phyloP scores from a whole-genome alignment of 2,888 invertebrate species.

The Nasonia oneida region DNA sequence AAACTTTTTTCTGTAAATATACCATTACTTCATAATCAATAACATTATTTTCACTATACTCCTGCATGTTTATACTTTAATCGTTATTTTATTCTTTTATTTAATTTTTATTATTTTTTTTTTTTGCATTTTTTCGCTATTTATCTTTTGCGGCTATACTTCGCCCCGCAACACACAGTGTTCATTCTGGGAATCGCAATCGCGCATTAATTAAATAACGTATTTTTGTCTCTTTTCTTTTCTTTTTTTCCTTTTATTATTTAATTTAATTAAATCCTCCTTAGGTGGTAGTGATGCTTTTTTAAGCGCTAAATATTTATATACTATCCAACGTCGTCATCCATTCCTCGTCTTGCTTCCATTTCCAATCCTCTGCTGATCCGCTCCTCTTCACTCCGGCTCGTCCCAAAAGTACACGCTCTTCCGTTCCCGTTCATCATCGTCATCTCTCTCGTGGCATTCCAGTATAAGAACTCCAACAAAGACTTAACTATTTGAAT shows the following conservation, averaged over 20 bases:
- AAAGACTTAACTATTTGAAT: conserved; percentile 72
- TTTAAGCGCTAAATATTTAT: conserved; percentile 67
- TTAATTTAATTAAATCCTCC: conserved; percentile 69
- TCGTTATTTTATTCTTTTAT: conserved; percentile 55
- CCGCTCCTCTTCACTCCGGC: conserved; percentile 32
- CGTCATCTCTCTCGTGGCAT: conserved; percentile 34
- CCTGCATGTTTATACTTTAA: conserved; percentile 59
- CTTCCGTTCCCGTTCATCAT: conserved; percentile 38
- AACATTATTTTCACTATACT: conserved; percentile 58
- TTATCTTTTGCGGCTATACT: conserved; percentile 49
- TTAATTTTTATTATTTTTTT: conserved; percentile 62
- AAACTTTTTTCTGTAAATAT: conserved; percentile 55
- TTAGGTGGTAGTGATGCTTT: conserved; percentile 72
- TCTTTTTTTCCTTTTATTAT: conserved; percentile 60
- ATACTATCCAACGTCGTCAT: conserved; percentile 66
- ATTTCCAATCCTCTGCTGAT: conserved; percentile 11
- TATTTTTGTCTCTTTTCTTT: conserved; percentile 60
- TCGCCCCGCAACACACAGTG: conserved; percentile 56
- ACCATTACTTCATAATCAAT: conserved; percentile 55
- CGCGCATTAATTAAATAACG: conserved; percentile 66
- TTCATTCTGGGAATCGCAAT: conserved; percentile 57
- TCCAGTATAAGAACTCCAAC: conserved; percentile 63
- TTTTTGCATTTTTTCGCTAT: conserved; percentile 45
- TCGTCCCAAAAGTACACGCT: conserved; percentile 35
- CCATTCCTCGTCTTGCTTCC: conserved; percentile 59